These are phyloP conservation scores for Capreolus pygargus DNA, from an alignment of 2,113 vertebrate genomes.

Conservation along the genomic window DNA sequence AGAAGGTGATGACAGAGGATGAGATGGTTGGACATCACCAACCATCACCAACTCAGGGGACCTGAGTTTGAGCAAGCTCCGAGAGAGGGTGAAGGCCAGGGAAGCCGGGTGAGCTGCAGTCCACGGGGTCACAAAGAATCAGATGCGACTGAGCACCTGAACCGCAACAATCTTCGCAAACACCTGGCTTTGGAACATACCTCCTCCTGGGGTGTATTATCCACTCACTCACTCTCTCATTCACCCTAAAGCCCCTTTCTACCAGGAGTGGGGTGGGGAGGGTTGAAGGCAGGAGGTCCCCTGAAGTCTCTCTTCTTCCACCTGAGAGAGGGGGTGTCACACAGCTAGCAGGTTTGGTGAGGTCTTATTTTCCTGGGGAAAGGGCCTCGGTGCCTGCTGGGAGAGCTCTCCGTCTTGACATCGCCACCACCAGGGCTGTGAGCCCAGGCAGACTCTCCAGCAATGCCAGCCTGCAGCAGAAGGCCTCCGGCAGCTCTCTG, in stretches of 20 bases:
- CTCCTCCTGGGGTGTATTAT: neutral
- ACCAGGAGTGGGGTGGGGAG: no score
- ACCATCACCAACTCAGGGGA: neutral
- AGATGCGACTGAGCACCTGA: fast-evolving
- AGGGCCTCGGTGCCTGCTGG: neutral
- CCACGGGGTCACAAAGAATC: neutral
- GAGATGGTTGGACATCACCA: neutral
- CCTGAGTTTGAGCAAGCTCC: neutral
- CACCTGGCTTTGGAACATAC: neutral
- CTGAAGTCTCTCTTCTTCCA: neutral
- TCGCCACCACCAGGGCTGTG: neutral
- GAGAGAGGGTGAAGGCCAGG: neutral
- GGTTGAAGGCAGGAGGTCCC: neutral
- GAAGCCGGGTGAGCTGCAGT: neutral
- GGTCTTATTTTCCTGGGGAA: neutral
- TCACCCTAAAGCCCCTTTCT: neutral
- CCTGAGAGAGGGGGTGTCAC: neutral
- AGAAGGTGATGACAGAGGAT: neutral
- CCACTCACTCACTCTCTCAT: neutral
- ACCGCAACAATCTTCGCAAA: neutral
- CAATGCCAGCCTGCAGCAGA: fast-evolving
- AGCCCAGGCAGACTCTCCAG: neutral
- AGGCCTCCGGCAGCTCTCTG: fast-evolving
- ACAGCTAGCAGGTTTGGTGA: neutral
- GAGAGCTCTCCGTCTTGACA: no score